phyloP scores from a whole-genome alignment of 2,113 vertebrate species.

The Actenoides lindsayi region DNA sequence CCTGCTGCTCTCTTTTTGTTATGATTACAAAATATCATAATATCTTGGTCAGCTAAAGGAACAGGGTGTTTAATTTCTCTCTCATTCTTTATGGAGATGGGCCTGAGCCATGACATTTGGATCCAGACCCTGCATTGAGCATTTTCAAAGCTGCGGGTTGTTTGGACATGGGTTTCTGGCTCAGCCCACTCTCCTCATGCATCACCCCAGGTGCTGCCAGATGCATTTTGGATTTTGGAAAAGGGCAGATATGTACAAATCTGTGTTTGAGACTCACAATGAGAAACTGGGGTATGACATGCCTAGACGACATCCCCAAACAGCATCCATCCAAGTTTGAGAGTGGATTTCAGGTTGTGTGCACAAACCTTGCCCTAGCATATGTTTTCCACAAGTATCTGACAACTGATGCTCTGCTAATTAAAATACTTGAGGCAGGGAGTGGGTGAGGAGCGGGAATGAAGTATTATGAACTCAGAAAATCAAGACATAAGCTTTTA shows the following conservation, averaged over 20 bases:
- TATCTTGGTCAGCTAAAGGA: neutral
- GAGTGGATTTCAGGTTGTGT: neutral
- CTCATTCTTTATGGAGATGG: neutral
- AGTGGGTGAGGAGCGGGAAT: too few relatives aligned
- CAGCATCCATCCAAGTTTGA: neutral
- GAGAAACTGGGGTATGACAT: neutral
- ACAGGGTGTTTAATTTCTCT: slow-evolving; percentile 8
- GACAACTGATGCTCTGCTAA: neutral
- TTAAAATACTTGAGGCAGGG: neutral
- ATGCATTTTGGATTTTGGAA: fast-evolving
- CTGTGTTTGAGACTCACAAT: neutral
- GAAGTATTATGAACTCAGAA: neutral
- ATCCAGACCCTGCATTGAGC: neutral
- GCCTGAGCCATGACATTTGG: neutral
- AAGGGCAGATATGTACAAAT: neutral
- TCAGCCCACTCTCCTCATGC: neutral
- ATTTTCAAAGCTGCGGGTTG: neutral
- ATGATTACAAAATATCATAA: neutral
- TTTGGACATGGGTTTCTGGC: neutral
- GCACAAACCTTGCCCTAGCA: neutral
- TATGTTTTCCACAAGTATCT: neutral
- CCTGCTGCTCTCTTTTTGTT: neutral
- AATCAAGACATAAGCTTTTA: neutral
- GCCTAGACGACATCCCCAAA: neutral
- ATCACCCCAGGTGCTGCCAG: neutral